Base-by-base conservation (phyloP, 2,113 vertebrate species). In the Platichthys flesus region DNA sequence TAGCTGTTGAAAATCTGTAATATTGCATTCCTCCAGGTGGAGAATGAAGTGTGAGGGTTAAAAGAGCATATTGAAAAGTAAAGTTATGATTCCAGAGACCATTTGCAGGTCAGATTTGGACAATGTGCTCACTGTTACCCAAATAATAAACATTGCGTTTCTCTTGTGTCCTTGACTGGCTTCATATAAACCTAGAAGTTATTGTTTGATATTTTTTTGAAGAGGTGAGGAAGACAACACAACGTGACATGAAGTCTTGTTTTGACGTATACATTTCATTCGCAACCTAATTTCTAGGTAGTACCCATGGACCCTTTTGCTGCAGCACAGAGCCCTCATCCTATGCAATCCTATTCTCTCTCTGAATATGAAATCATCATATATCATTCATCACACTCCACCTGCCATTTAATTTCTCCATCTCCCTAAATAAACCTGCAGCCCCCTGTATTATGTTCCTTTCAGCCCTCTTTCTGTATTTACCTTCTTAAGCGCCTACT, bases 321-420 rank as follows among this genome's bases (percentile, higher is more conserved):
- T 31, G 37, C 28, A 66, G 35, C 23, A 26, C 49, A 51, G 24
- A 3, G n/a, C 26, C 42, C 21, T 63, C 24, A 9, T 24, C 42
- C 51, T 40, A 12, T 63, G 20, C 37, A 21, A 24, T 52, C 56
- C 15, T 40, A 49, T 12, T 57, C 55, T 42, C 45, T 61, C 20
- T 79, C 70, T 71, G n/a, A 78, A 67, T 64, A 64, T 57, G 14
- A 77, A 77, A 68, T 52, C 26, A 70, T 82, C 83, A 85, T 79
- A 9, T 64, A 82, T 83, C 71, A 81, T 85, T 84, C 64, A 86
- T 80, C 68, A 35, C 62, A 59, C 42, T 56, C 26, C 55, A 67
- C 49, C 24, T 62, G 71, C 52, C 59, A 31, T 74, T 78, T 57
- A 40, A 49, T 58, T 67, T 72, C 31, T 37, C 60, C 49, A 35